These are phyloP conservation scores for Scaptodrosophila lebanonensis DNA, from an alignment of 1,140 invertebrate genomes.

Conservation along the genomic window DNA sequence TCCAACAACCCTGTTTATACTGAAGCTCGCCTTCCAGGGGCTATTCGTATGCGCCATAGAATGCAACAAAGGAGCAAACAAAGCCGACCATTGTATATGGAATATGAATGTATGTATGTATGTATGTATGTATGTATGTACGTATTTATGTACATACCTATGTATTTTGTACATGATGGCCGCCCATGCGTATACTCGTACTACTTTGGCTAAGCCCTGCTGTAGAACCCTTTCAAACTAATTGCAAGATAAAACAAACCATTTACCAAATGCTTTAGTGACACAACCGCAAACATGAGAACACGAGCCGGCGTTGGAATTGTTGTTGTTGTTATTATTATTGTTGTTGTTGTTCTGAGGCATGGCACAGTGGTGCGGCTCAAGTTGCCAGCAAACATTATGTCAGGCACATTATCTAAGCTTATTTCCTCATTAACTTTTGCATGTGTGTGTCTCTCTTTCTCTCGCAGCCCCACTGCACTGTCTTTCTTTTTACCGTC, in stretches of 20 bases:
- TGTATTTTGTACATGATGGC: too few species aligned
- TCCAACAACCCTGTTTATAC: too few species aligned
- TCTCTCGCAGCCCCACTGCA: slow-evolving; percentile 17
- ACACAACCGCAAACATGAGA: slow-evolving; percentile 70
- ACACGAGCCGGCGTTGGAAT: slow-evolving; percentile 58
- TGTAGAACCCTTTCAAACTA: slow-evolving; percentile 66
- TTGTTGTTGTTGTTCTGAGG: too few species aligned
- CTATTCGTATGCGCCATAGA: background rate
- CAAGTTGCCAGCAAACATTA: slow-evolving; percentile 28
- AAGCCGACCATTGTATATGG: slow-evolving; percentile 32
- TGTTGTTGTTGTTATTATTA: too few species aligned
- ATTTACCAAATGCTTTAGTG: slow-evolving; percentile 72
- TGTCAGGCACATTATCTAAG: slow-evolving; percentile 63
- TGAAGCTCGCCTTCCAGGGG: too few species aligned
- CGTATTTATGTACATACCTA: too few species aligned
- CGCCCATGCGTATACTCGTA: too few species aligned
- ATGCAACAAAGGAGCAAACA: slow-evolving; percentile 4
- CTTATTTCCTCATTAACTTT: slow-evolving; percentile 71
- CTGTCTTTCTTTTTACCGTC: too few species aligned
- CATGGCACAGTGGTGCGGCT: too few species aligned
- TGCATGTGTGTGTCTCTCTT: slow-evolving; percentile 8
- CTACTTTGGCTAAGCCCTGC: too few species aligned
- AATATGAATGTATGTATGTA: too few species aligned
- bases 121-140: too few species aligned
- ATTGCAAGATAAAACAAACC: slow-evolving; percentile 72